These are phyloP conservation scores for Holacanthella duospinosa DNA, from an alignment of 2,888 invertebrate genomes.

Conservation along the genomic window DNA sequence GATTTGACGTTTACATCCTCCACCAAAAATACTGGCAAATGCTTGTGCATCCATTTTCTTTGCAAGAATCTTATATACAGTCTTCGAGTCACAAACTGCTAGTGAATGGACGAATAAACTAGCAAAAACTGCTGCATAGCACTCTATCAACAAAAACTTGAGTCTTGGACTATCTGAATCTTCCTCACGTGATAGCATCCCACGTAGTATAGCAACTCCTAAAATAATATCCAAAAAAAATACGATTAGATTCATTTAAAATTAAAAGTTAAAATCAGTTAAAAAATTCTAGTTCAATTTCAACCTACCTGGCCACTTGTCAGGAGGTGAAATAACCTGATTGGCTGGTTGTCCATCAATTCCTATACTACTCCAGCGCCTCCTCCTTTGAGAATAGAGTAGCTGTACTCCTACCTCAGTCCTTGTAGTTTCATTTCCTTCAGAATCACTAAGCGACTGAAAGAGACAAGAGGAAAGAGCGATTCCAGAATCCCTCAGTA, in stretches of 20 bases:
- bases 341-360: slow-evolving; percentile 34
- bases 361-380: slow-evolving; percentile 69
- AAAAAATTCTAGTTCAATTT: too few species aligned
- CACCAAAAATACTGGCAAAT: slow-evolving; percentile 77
- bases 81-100: slow-evolving; percentile 84
- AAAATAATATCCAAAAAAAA: slow-evolving; percentile 13
- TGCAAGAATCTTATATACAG: slow-evolving; percentile 75
- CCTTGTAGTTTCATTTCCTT: slow-evolving; percentile 39
- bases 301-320: slow-evolving; percentile 76
- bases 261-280: too few species aligned
- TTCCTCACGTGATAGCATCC: slow-evolving; percentile 80
- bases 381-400: slow-evolving; percentile 47
- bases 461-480: slow-evolving; percentile 98
- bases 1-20: slow-evolving; percentile 74
- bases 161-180: slow-evolving; percentile 89
- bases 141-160: slow-evolving; percentile 81
- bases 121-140: slow-evolving; percentile 84
- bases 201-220: slow-evolving; percentile 85
- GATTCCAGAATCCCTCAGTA: slow-evolving; percentile 84
- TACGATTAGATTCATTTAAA: too few species aligned
- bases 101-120: slow-evolving; percentile 86
- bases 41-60: slow-evolving; percentile 66
- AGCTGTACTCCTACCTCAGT: slow-evolving; percentile 31
- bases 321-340: slow-evolving; percentile 65
- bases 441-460: slow-evolving; percentile 89